Evolutionary conservation across 2,888 invertebrate genomes (phyloP).

Genomic region (Onthophagus sagittarius): DNA sequence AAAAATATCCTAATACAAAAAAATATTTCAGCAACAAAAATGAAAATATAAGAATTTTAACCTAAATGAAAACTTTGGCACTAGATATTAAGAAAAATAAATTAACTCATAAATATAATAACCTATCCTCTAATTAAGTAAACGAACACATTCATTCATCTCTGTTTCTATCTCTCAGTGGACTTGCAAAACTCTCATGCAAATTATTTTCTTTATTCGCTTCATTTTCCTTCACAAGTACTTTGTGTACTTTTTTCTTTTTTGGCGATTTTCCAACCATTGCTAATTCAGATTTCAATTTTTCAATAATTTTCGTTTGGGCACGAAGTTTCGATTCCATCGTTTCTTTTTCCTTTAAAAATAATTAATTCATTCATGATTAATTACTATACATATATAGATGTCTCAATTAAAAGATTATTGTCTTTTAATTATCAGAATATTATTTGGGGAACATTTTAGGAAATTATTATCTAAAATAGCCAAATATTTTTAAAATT

Average conservation of each 20-base stretch:
- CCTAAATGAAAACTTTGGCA: constrained; percentile 3
- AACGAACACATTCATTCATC: neutral
- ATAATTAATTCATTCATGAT: constrained; percentile 15
- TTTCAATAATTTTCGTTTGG: constrained; percentile 47
- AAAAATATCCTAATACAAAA: neutral
- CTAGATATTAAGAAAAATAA: neutral
- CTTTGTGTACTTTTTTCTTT: constrained; percentile 49
- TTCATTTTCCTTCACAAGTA: constrained; percentile 36
- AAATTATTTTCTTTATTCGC: neutral
- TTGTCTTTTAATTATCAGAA: too few relatives aligned
- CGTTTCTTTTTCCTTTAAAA: constrained; percentile 39
- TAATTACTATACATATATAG: neutral
- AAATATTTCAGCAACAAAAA: neutral
- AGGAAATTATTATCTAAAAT: too few relatives aligned
- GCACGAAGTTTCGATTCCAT: constrained; percentile 36
- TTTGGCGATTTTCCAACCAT: constrained; percentile 39
- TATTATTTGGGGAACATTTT: too few relatives aligned
- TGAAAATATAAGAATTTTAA: neutral
- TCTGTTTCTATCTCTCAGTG: constrained; percentile 50
- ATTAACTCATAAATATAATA: neutral
- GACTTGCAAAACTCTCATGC: constrained; percentile 39
- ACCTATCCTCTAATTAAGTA: neutral
- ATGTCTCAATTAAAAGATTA: too few relatives aligned
- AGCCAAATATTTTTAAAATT: too few relatives aligned
- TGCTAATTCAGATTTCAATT: constrained; percentile 42